Base-by-base conservation (phyloP, 2,797 vertebrate genomes). In the Acipenser oxyrinchus region DNA sequence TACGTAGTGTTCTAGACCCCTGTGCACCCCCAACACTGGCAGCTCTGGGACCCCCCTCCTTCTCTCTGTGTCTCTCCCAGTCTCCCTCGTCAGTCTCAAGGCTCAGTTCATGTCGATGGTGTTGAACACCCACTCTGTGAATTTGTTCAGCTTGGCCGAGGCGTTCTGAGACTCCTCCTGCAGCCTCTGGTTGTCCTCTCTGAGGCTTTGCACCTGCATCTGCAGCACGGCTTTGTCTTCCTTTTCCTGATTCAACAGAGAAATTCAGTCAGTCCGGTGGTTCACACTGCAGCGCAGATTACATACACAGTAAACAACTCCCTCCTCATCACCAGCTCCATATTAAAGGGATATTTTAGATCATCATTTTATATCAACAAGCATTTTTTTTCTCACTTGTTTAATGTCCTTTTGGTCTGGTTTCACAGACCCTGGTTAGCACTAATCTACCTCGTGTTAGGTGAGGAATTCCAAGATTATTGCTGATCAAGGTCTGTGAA, bases 121-220 rank as follows among this genome's bases (percentile, higher is more conserved):
- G 82, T 98, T 98, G 84, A 98, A 98, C 83, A 97, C 96, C 96
- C 96, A 98, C 72, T 98, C 96, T 0, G 96, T 98, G 88, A 98
- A 98, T 79, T 97, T 98, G 88, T 98, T 97, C 74, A 98, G 91
- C 79, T 97, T 97, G 83, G 96, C 94, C 0, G 95, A 93, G 71
- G 96, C 93, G 6, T 89, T 95, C 82, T 95, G 95, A 60, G 95
- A 97, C 78, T 97, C 96, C 80, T 98, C 95, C 76, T 95, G 92
- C 73, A 98, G 89, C 62, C 95, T 88, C 86, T 95, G 86, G 86
- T 94, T 94, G 86, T 94, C 95, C 73, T 98, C 95, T 69, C 96
- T 91, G 66, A 98, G 84, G 72, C 95, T 89, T 73, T 95, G 95
- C 70, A 98, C 92, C 88, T 98, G 95, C 0, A 83, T 90, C 81